A percentile compares a stretch with the other conserved stretches of the same genome.
Evolutionary conservation across 2,113 vertebrate genomes (phyloP).

Genomic region (Gopherus evgoodei): DNA sequence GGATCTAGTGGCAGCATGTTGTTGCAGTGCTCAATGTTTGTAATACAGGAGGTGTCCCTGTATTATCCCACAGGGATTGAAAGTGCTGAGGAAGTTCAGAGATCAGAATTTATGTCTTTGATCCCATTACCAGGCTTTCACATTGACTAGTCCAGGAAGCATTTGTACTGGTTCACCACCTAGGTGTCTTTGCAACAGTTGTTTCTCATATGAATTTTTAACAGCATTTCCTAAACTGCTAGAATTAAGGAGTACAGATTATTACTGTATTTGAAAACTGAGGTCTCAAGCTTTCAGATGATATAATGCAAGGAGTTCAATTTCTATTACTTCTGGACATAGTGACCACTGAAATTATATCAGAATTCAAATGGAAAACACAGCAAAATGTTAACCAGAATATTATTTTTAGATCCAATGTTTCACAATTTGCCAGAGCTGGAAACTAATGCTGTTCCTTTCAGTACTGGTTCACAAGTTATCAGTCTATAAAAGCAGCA

Average conservation of each 20-base stretch:
- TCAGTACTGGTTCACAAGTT: background rate
- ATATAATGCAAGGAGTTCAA: background rate
- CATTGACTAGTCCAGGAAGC: background rate
- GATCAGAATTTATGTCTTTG: background rate
- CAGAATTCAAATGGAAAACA: background rate
- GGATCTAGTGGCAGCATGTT: conserved; percentile 7
- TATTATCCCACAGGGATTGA: background rate
- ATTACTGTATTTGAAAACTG: background rate
- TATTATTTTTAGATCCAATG: background rate
- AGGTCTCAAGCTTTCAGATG: background rate
- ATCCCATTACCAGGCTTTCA: background rate
- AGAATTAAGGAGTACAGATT: background rate
- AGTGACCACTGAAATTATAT: background rate
- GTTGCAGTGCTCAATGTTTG: background rate
- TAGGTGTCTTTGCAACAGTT: background rate
- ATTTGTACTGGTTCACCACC: background rate
- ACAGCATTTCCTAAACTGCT: background rate
- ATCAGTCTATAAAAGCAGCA: background rate
- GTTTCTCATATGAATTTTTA: background rate
- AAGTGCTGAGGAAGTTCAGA: background rate
- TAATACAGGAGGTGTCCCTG: background rate
- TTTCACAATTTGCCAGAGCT: background rate
- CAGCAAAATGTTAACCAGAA: background rate
- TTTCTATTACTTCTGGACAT: background rate
- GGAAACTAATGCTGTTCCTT: background rate